Evolutionary conservation across 2,888 invertebrate species (phyloP), one percentile per base, ranked within the genome.

Genomic region (Agrotis ipsilon): DNA sequence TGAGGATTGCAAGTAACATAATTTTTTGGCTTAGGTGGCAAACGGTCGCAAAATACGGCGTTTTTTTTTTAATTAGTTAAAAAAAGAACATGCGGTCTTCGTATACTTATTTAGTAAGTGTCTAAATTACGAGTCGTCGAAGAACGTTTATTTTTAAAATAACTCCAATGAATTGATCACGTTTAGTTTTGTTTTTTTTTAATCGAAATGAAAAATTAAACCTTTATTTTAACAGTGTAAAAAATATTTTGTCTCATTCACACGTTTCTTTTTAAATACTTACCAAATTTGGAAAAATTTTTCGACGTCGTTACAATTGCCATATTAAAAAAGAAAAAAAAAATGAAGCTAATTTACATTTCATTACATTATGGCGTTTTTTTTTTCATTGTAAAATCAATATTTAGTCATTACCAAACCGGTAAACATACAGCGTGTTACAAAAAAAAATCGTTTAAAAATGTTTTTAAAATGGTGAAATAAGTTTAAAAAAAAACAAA

Each of bases 81-180:
- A 32, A 32, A 32, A 39, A 39, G 9, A 72, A 80, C 78, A 85
- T 81, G 72, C 78, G 85, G 2, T 72, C 75, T 5, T 1, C 73
- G 14, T 80, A 64, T 75, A 72, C 69, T 19, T 66, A 80, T 83
- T 78, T 85, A 72, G 86, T 88, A 82, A 88, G 90, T 90, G 88
- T 83, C 85, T 85, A 79, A 84, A 87, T 77, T 72, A 80, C 80
- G 83, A 82, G 80, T 82, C 78, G 68, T 78, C 75, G 67, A 59
- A 61, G 21, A 48, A 4, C 1, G 14, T 16, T 7, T 13, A 21
- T 61, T n/a, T 32, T 51, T n/a, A 11, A 51, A n/a, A 43, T 18
- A 11, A 52, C 43, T 16, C 39, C 0, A 13, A n/a, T 39, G 13
- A 49, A 19, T 24, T 39, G 39, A 39, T 1, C 39, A 2, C 0